A percentile compares a stretch with the other conserved stretches of the same genome.
These are phyloP conservation scores for Geopemphigus sp. DNA, from an alignment of 1,140 invertebrate species.

Conservation along the genomic window DNA sequence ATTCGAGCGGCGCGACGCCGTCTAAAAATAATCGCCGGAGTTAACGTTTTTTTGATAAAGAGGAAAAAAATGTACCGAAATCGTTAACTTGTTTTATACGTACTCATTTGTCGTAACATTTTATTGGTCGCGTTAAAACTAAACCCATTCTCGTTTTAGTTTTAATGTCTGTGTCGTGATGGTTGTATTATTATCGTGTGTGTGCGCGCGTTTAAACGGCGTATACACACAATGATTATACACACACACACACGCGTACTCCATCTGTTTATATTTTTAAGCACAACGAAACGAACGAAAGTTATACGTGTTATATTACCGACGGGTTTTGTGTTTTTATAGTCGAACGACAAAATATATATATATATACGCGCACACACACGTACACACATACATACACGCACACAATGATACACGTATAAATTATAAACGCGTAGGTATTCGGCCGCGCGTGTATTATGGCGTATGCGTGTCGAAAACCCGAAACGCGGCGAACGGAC, in stretches of 20 bases:
- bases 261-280: too few relatives aligned
- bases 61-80: not conserved
- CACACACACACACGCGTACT: too few relatives aligned
- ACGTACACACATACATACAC: too few relatives aligned
- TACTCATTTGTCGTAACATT: conserved; percentile 42
- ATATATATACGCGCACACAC: not conserved
- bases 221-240: too few relatives aligned
- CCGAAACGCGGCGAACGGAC: not conserved
- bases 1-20: not conserved
- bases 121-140: conserved; percentile 31
- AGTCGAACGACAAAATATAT: too few relatives aligned
- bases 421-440: too few relatives aligned
- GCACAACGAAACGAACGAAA: too few relatives aligned
- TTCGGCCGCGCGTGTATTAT: too few relatives aligned
- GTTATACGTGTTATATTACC: too few relatives aligned
- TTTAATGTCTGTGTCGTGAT: conserved; percentile 30
- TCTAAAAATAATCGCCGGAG: conserved; percentile 24
- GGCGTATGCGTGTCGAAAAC: not conserved
- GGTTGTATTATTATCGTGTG: conserved; percentile 32
- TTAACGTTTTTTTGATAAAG: conserved; percentile 8
- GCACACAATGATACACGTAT: too few relatives aligned
- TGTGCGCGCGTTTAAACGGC: not conserved
- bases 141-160: conserved; percentile 33
- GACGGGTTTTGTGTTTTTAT: not conserved
- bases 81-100: conserved; percentile 24